phyloP scores from a whole-genome alignment of 2,113 vertebrate species.

The Tauraco erythrolophus region DNA sequence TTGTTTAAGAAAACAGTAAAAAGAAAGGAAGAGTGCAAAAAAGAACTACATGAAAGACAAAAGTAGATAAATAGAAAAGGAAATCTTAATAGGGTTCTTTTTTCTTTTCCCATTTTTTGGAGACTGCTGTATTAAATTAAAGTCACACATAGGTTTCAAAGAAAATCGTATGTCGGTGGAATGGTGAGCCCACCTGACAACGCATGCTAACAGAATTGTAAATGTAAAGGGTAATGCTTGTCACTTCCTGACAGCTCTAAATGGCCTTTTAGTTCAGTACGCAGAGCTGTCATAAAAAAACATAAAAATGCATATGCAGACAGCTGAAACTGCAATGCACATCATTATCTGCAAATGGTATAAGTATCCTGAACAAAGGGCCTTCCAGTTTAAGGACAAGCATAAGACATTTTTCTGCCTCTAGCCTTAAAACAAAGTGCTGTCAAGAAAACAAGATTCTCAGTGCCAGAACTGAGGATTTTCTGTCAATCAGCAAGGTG shows the following conservation, averaged over 20 bases:
- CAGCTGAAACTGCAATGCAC: constrained; percentile 88
- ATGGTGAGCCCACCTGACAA: constrained; percentile 87
- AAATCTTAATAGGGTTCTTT: constrained; percentile 80
- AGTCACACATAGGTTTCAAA: constrained; percentile 88
- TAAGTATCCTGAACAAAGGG: constrained; percentile 86
- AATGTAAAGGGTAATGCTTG: constrained; percentile 96
- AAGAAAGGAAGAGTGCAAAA: constrained; percentile 30
- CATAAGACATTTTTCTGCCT: constrained; percentile 85
- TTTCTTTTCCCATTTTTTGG: constrained; percentile 77
- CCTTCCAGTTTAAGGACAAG: constrained; percentile 85
- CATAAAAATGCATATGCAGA: constrained; percentile 88
- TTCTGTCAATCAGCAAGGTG: constrained; percentile 84
- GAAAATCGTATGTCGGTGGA: constrained; percentile 84
- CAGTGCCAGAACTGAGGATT: constrained; percentile 87
- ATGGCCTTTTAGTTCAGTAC: constrained; percentile 95
- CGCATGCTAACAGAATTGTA: constrained; percentile 92
- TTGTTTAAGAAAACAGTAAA: constrained; percentile 31
- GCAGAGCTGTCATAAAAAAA: constrained; percentile 90
- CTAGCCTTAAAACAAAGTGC: constrained; percentile 88
- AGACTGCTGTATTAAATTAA: constrained; percentile 97
- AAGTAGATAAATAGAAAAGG: constrained; percentile 76
- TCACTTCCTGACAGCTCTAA: constrained; percentile 97
- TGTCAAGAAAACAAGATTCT: constrained; percentile 91
- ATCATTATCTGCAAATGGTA: constrained; percentile 91
- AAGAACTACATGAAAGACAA: constrained; percentile 49